A percentile compares a stretch with the other conserved stretches of the same genome.
Conservation (phyloP, 2,797 vertebrate species). For the Xiphorhynchus erythropygius region DNA sequence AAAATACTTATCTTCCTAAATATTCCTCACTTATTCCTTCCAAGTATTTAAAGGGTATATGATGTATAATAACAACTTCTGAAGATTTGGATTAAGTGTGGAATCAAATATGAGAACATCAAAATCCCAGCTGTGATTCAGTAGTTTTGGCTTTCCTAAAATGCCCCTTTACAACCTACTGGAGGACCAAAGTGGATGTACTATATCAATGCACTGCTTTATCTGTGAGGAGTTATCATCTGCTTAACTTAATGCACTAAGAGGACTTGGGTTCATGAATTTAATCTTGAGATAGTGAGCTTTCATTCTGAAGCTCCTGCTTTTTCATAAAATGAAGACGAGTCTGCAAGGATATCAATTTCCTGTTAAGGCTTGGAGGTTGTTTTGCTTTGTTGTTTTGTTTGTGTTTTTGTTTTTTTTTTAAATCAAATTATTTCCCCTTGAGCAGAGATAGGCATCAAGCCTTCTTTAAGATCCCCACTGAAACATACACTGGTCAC, state of each 20-base stretch:
- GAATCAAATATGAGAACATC: not conserved
- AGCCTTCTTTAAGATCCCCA: not conserved
- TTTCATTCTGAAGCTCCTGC: not conserved
- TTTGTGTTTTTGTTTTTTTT: not conserved
- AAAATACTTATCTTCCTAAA: not conserved
- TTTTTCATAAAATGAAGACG: not conserved
- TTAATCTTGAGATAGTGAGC: not conserved
- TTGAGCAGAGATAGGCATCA: not conserved
- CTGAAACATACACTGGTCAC: not conserved
- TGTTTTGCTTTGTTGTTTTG: rapidly evolving
- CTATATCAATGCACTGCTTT: not conserved
- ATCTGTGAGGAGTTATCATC: not conserved
- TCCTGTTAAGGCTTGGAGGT: not conserved
- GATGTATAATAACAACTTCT: not conserved
- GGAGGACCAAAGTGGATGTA: not conserved
- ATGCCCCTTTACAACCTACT: not conserved
- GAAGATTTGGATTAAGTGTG: not conserved
- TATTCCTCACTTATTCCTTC: not conserved
- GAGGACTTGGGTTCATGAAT: not conserved
- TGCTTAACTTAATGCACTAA: not conserved
- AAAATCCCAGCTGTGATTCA: not conserved
- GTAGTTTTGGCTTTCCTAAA: not conserved
- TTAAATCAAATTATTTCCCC: not conserved
- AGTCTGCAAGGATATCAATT: not conserved
- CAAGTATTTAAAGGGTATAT: not conserved